These are phyloP conservation scores for Vicugna pacos DNA, from an alignment of 2,113 vertebrate species.

Conservation along the genomic window DNA sequence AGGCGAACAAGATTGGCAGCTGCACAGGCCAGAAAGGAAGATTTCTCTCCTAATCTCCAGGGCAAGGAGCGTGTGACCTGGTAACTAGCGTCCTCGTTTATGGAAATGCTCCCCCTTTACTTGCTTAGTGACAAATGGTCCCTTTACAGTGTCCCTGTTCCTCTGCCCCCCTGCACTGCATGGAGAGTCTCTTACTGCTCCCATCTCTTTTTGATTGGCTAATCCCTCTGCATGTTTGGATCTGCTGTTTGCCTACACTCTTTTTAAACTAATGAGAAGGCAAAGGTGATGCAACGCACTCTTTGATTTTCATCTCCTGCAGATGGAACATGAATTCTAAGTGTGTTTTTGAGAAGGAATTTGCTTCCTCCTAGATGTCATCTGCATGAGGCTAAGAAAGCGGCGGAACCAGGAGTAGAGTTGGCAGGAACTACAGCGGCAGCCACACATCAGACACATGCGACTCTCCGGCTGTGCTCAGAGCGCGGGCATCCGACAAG, in stretches of 20 bases:
- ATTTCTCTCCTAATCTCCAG: neutral
- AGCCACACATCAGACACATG: neutral
- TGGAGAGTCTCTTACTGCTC: neutral
- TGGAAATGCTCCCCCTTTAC: neutral
- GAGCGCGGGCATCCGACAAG: neutral
- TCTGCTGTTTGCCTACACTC: slow-evolving; percentile 15
- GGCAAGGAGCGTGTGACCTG: neutral
- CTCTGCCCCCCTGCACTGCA: fast-evolving
- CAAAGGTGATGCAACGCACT: slow-evolving; percentile 12
- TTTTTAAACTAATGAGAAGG: slow-evolving; percentile 51
- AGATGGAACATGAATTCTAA: slow-evolving; percentile 46
- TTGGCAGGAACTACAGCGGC: neutral
- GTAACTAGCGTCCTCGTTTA: neutral
- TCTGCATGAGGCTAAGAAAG: slow-evolving; percentile 70
- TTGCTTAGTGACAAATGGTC: neutral
- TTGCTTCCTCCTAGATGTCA: slow-evolving; percentile 51
- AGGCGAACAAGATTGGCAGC: neutral
- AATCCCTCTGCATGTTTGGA: neutral
- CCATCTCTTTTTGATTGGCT: slow-evolving; percentile 63
- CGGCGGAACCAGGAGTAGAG: neutral
- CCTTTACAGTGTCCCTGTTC: neutral
- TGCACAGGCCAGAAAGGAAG: too few relatives aligned
- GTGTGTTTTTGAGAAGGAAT: slow-evolving; percentile 42
- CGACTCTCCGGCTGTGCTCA: neutral
- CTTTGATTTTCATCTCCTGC: slow-evolving; percentile 61